Conservation (phyloP, 2,888 invertebrate genomes). For the Eristalis tenax region DNA sequence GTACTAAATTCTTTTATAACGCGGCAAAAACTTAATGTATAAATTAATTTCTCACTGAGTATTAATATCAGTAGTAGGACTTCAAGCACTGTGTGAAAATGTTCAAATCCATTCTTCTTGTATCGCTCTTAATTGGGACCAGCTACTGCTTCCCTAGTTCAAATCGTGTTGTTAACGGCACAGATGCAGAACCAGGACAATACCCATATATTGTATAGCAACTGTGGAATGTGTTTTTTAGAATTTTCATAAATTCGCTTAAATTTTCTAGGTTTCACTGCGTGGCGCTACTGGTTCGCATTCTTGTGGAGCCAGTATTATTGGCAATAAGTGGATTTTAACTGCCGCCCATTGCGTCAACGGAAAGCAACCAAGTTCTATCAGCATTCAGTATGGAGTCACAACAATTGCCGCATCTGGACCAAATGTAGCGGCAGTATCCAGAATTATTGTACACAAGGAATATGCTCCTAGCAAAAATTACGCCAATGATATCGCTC, state of each 20-base stretch:
- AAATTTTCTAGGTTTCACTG: conserved; percentile 34
- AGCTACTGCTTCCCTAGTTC: conserved; percentile 67
- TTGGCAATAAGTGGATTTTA: conserved; percentile 77
- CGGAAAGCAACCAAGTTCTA: conserved; percentile 66
- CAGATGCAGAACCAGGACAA: conserved; percentile 73
- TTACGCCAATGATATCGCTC: conserved; percentile 77
- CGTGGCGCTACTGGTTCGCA: conserved; percentile 72
- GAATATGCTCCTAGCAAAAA: conserved; percentile 75
- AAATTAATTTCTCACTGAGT: conserved; percentile 9
- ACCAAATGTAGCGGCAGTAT: conserved; percentile 74
- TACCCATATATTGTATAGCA: conserved; percentile 77
- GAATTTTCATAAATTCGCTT: not conserved
- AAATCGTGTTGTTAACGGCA: conserved; percentile 78
- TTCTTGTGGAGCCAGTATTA: conserved; percentile 77
- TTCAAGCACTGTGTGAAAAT: not conserved
- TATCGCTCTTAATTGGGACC: conserved; percentile 46
- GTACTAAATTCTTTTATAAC: not conserved
- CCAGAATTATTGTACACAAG: conserved; percentile 75
- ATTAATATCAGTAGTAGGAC: not conserved
- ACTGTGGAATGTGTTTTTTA: not conserved
- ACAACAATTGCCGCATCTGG: conserved; percentile 74
- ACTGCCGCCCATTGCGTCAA: conserved; percentile 80
- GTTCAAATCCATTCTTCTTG: conserved; percentile 14
- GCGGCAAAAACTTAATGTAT: not conserved
- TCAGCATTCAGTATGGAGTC: conserved; percentile 78